Percentiles rank a stretch among this genome's conserved stretches.
phyloP scores from a whole-genome alignment of 2,797 vertebrate species.

The Alosa sapidissima region DNA sequence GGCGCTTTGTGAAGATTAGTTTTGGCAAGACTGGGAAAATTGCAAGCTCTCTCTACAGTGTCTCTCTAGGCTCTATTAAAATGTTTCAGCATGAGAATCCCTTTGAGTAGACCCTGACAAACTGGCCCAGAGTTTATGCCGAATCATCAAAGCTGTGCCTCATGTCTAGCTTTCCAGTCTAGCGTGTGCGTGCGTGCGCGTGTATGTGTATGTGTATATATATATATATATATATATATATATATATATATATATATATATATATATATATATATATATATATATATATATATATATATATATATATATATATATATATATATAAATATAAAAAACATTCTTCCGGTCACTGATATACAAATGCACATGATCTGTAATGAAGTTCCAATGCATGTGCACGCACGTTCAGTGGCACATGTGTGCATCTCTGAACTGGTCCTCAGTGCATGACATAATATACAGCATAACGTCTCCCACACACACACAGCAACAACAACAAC shows the following conservation, averaged over 20 bases:
- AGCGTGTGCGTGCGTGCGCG: background rate
- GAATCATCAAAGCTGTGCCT: background rate
- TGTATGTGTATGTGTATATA: background rate
- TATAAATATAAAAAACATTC: background rate
- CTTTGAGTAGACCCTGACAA: background rate
- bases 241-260: no score
- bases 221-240: no score
- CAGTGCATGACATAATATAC: background rate
- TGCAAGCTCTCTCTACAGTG: background rate
- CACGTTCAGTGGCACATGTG: background rate
- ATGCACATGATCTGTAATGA: conserved; percentile 10
- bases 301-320: no score
- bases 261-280: no score
- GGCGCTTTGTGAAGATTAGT: background rate
- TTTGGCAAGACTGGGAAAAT: background rate
- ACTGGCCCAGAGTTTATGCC: background rate
- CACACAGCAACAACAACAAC: background rate
- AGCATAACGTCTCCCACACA: background rate
- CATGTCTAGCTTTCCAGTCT: background rate
- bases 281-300: no score
- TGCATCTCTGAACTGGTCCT: background rate
- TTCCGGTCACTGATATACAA: background rate
- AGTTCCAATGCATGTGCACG: background rate
- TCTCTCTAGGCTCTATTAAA: background rate
- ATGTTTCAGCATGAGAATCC: background rate